Conservation (phyloP, 2,888 invertebrate genomes). For the Himalopsyche japonica region DNA sequence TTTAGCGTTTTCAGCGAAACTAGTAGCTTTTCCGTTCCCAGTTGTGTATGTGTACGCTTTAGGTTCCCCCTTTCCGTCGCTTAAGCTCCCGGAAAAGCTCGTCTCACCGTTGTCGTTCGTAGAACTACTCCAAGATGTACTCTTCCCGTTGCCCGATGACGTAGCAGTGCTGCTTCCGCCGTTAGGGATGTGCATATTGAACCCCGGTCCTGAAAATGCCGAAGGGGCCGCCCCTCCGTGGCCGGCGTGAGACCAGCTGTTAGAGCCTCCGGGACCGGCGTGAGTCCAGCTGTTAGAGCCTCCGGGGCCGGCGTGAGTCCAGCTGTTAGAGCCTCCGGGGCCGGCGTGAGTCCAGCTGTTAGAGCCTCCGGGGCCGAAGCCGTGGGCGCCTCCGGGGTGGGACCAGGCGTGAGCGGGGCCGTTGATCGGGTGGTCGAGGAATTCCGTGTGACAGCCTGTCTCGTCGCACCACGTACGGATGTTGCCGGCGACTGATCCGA, state of each 20-base stretch:
- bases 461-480: background rate
- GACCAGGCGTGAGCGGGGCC: background rate
- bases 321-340: too few relatives aligned
- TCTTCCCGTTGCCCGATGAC: background rate
- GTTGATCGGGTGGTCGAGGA: background rate
- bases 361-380: background rate
- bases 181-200: too few relatives aligned
- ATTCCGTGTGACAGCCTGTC: background rate
- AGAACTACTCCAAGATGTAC: background rate
- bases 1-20: background rate
- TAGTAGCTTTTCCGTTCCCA: conserved; percentile 7
- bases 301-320: background rate
- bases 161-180: too few relatives aligned
- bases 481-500: background rate
- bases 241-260: too few relatives aligned
- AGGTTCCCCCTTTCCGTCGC: background rate
- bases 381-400: background rate
- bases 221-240: background rate
- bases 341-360: background rate
- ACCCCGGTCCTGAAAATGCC: background rate
- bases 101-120: background rate
- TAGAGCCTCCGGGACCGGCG: too few relatives aligned
- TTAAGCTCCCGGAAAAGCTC: background rate
- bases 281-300: background rate
- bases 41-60: background rate